These are phyloP conservation scores for Holacanthella duospinosa DNA, from an alignment of 2,888 invertebrate species.

Conservation along the genomic window DNA sequence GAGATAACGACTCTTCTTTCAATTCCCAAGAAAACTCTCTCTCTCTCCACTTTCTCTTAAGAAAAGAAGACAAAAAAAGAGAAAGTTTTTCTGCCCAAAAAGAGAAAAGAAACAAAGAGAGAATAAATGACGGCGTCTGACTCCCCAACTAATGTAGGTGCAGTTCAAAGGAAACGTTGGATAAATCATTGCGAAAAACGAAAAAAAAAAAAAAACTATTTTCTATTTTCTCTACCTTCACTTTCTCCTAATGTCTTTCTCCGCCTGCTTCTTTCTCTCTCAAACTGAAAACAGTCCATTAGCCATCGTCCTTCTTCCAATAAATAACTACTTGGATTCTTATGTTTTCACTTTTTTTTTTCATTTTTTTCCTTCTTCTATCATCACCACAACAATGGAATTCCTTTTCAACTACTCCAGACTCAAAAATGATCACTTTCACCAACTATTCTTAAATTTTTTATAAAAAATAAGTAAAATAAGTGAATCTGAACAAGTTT, in stretches of 20 bases:
- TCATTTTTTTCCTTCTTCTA: background rate
- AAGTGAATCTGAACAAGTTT: no score
- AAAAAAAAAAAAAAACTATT: slow-evolving; percentile 21
- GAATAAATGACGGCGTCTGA: slow-evolving; percentile 28
- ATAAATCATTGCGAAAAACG: slow-evolving; percentile 32
- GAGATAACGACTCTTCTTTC: slow-evolving; percentile 1
- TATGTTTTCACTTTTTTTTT: background rate
- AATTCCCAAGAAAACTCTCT: background rate
- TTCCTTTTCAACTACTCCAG: no score
- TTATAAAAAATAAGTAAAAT: no score
- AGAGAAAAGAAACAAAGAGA: slow-evolving; percentile 39
- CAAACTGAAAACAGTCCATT: background rate
- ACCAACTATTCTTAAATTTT: no score
- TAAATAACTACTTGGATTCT: slow-evolving; percentile 3
- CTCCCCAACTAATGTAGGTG: slow-evolving; percentile 28
- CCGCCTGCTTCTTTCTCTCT: slow-evolving; percentile 2
- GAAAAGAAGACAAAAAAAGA: slow-evolving; percentile 1
- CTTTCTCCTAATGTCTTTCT: slow-evolving; percentile 1
- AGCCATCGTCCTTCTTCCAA: background rate
- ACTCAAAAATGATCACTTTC: no score
- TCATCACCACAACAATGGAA: no score
- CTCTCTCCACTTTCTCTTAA: no score
- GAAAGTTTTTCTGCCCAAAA: slow-evolving; percentile 12
- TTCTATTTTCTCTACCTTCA: slow-evolving; percentile 17
- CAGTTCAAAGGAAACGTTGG: slow-evolving; percentile 28